Percentiles rank a stretch among this genome's conserved stretches.
These are phyloP conservation scores for Trematocara marginatum DNA, from an alignment of 2,113 vertebrate species.

Conservation along the genomic window DNA sequence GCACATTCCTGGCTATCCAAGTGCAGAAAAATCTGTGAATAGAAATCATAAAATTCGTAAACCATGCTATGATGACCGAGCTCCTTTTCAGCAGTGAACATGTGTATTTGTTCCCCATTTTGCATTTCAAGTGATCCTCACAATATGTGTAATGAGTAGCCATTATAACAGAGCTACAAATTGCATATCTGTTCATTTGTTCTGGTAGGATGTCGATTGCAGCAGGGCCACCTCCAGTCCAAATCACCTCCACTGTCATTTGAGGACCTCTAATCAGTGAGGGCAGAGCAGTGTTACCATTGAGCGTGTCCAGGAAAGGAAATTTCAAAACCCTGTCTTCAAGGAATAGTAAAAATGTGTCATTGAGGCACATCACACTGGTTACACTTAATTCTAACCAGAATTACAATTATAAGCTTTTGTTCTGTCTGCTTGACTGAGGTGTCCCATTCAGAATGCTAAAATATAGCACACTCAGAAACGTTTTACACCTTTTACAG, in stretches of 20 bases:
- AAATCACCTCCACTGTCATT: conserved; percentile 33
- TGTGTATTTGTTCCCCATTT: neutral
- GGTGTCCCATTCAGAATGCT: neutral
- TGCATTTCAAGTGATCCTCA: conserved; percentile 11
- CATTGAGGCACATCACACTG: neutral
- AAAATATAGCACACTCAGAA: neutral
- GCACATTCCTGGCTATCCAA: neutral
- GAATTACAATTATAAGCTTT: neutral
- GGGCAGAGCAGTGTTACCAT: neutral
- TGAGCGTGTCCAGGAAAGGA: neutral
- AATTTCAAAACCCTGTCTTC: neutral
- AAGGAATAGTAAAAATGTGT: neutral
- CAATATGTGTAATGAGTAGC: conserved; percentile 33
- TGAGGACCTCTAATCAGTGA: conserved; percentile 32
- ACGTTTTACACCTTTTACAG: neutral
- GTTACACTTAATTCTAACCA: neutral
- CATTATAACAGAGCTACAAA: neutral
- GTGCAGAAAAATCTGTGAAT: neutral
- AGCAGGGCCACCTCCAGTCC: conserved; percentile 2
- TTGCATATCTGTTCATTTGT: neutral
- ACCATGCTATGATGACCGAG: neutral
- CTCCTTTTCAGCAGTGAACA: neutral
- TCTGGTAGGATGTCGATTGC: conserved; percentile 12
- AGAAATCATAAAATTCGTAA: neutral
- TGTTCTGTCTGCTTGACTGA: neutral